Evolutionary conservation across 2,888 invertebrate genomes (phyloP).

Genomic region (Chymomyza amoena): DNA sequence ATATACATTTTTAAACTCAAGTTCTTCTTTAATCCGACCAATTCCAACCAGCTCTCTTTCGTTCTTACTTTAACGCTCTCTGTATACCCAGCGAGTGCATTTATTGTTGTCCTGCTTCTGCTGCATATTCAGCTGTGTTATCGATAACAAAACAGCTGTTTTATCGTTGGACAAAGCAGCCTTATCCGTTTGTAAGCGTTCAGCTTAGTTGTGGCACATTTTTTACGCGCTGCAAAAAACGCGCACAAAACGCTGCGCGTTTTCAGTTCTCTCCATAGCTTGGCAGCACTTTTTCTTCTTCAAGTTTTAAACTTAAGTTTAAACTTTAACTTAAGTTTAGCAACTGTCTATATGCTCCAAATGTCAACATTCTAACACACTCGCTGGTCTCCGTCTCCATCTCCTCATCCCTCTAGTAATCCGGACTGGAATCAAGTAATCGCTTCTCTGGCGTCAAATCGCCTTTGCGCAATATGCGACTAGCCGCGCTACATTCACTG

Average conservation of each 20-base stretch:
- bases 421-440: slow-evolving; percentile 79
- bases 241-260: slow-evolving; percentile 44
- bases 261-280: background rate
- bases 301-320: too few species aligned
- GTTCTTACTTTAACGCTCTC: slow-evolving; percentile 26
- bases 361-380: background rate
- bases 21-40: background rate
- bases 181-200: background rate
- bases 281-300: too few species aligned
- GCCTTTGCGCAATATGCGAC: slow-evolving; percentile 75
- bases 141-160: too few species aligned
- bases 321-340: too few species aligned
- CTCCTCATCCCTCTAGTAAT: slow-evolving; percentile 65
- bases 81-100: slow-evolving; percentile 12
- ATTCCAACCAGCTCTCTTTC: background rate
- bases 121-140: slow-evolving; percentile 5
- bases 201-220: slow-evolving; percentile 34
- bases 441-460: slow-evolving; percentile 79
- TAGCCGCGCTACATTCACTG: slow-evolving; percentile 67
- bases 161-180: too few species aligned
- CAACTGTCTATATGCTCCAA: background rate
- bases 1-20: slow-evolving; percentile 1
- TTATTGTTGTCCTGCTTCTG: background rate
- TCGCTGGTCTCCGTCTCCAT: background rate
- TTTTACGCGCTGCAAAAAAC: slow-evolving; percentile 57